Evolutionary conservation across 2,113 vertebrate species (phyloP).

Genomic region (human): GRCh38 chr20:39102001-39102500

Average conservation of each 20-base stretch:
- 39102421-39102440: neutral
- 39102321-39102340: neutral
- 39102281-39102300: neutral
- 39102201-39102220: neutral
- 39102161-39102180: neutral
- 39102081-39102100: neutral
- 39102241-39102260: accelerated
- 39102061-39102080: neutral
- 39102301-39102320: too few relatives aligned
- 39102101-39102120: neutral
- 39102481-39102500: neutral
- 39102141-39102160: neutral
- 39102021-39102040: neutral
- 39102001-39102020: neutral
- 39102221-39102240: neutral
- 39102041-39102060: neutral
- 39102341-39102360: too few relatives aligned
- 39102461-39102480: neutral
- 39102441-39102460: neutral
- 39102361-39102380: neutral
- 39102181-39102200: accelerated
- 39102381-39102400: neutral
- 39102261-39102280: neutral
- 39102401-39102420: neutral
- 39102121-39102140: neutral